These are phyloP conservation scores for Cetoscarus ocellatus DNA, from an alignment of 2,797 vertebrate genomes.

Conservation along the genomic window DNA sequence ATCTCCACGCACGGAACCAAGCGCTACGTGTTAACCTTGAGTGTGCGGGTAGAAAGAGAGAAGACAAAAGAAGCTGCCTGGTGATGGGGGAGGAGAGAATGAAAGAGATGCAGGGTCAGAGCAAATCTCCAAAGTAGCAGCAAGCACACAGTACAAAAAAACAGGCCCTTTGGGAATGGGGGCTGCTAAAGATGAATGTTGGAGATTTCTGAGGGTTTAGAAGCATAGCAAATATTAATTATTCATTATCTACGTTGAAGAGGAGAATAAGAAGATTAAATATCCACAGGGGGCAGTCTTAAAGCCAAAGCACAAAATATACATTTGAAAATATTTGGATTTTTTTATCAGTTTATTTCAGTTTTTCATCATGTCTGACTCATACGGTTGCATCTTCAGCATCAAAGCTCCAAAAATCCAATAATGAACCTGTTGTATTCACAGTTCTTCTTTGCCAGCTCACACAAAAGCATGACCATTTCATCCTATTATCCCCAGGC, in stretches of 20 bases:
- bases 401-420: not conserved
- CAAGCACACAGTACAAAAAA: slow-evolving; percentile 65
- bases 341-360: slow-evolving; percentile 11
- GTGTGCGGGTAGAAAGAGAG: slow-evolving; percentile 48
- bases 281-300: slow-evolving; percentile 49
- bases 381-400: not conserved
- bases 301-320: slow-evolving; percentile 27
- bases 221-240: slow-evolving; percentile 57
- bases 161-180: slow-evolving; percentile 40
- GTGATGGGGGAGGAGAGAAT: slow-evolving; percentile 31
- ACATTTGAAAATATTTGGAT: slow-evolving; percentile 16
- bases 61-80: slow-evolving; percentile 61
- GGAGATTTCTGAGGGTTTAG: slow-evolving; percentile 54
- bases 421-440: slow-evolving; percentile 42
- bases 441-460: slow-evolving; percentile 26
- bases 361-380: slow-evolving; percentile 10
- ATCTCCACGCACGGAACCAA: slow-evolving; percentile 35
- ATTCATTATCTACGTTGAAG: slow-evolving; percentile 61
- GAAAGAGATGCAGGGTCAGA: slow-evolving; percentile 64
- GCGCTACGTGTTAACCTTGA: slow-evolving; percentile 63
- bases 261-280: slow-evolving; percentile 65
- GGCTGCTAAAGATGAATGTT: slow-evolving; percentile 54
- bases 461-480: slow-evolving; percentile 57
- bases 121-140: slow-evolving; percentile 62
- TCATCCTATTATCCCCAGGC: slow-evolving; percentile 72